phyloP scores from a whole-genome alignment of 2,797 vertebrate genomes.

The Pantherophis alleghaniensis region DNA sequence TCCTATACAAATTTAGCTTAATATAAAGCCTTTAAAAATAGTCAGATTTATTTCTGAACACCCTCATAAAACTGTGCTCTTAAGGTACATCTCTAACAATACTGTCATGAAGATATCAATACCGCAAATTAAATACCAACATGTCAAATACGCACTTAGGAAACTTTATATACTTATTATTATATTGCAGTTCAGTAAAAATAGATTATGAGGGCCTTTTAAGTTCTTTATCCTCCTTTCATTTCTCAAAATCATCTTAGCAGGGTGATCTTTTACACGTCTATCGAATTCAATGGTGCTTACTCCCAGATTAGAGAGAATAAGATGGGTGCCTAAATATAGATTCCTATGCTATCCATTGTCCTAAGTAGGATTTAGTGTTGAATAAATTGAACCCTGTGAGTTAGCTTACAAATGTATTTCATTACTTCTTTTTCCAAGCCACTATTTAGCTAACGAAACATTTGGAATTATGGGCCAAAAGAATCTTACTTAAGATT shows the following conservation, averaged over 20 bases:
- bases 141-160: background rate
- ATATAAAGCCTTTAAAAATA: background rate
- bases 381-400: background rate
- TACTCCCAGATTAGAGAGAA: background rate
- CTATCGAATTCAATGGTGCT: background rate
- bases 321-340: background rate
- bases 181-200: background rate
- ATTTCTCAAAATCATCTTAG: background rate
- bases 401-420: background rate
- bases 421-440: background rate
- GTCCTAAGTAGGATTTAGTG: background rate
- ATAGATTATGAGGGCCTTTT: background rate
- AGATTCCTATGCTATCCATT: background rate
- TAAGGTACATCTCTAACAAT: background rate
- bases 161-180: background rate
- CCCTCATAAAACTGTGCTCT: too few relatives aligned
- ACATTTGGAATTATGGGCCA: background rate
- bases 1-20: background rate
- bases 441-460: background rate
- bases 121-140: background rate
- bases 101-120: background rate
- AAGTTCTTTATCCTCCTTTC: background rate
- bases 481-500: background rate
- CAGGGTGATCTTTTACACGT: background rate
- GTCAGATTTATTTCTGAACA: background rate